Base-by-base conservation (phyloP, 2,797 vertebrate genomes). In the Oceanodroma leucorhoa region DNA sequence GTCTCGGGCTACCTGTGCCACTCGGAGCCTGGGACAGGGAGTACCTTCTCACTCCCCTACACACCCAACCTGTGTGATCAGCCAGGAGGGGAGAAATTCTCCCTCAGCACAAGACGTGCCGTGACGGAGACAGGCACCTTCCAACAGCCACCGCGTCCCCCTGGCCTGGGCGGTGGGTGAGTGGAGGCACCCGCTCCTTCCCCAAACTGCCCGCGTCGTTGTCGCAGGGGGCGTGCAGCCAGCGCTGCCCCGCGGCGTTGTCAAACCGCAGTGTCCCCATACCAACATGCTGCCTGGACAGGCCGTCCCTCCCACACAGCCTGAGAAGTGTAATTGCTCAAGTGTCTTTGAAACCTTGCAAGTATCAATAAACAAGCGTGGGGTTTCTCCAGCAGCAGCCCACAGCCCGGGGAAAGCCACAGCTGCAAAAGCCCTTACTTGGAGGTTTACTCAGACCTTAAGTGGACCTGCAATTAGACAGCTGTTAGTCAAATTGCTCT, bases 371-470 rank as follows among this genome's bases (percentile, higher is more conserved):
- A 96, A 96, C 88, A 91, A 94, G 73, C 0, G 5, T 57, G 80
- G 85, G 85, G 89, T 84, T 97, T 89, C 91, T 90, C 93, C 8
- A 0, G 64, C 94, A 94, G 83, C 77, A 80, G 71, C 66, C 80
- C 75, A 66, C 88, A 83, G 90, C 60, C 40, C 0, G 0, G 85
- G 81, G 89, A 91, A 95, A 96, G 93, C 87, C 88, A 77, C 87
- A 84, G 73, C 65, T 62, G 83, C 66, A 69, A 78, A 88, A 95
- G 76, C 46, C 85, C 76, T 94, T 78, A 72, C 2, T 0, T 76
- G 27, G 64, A 93, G n/a, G 83, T 95, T 89, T 90, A 96, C 71
- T 70, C 83, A 92, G 91, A 69, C 66, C 45, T 87, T 61, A 91
- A 93, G 83, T 73, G 83, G 83, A 41, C 60, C 71, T 73, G 60